Percentiles rank a stretch among this genome's conserved stretches.
Conservation (phyloP, 2,113 vertebrate species). For the Gambusia holbrooki region DNA sequence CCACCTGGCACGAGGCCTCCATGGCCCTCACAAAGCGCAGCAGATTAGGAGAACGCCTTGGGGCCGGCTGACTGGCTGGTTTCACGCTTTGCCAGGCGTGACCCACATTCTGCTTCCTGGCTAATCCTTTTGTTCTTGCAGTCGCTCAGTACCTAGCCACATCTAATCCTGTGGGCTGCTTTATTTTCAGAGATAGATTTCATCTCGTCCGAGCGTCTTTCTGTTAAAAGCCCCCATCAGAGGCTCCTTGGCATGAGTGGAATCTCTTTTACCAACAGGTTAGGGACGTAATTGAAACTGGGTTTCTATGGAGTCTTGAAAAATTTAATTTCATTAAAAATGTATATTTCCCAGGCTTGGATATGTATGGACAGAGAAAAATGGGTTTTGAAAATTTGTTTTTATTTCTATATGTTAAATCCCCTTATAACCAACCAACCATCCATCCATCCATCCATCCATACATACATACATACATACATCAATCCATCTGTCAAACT, state of each 20-base stretch:
- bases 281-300: not conserved
- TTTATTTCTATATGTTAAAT: not conserved
- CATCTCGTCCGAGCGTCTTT: slow-evolving; percentile 43
- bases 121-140: slow-evolving; percentile 77
- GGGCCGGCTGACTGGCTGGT: slow-evolving; percentile 56
- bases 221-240: slow-evolving; percentile 38
- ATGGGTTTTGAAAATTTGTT: no score
- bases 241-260: slow-evolving; percentile 20
- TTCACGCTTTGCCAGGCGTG: slow-evolving; percentile 66
- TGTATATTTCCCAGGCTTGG: no score
- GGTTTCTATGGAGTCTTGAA: no score
- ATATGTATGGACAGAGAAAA: no score
- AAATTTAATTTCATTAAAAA: no score
- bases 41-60: slow-evolving; percentile 58
- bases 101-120: slow-evolving; percentile 70
- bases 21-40: slow-evolving; percentile 18
- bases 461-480: no score
- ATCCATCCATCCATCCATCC: no score
- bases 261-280: slow-evolving; percentile 15
- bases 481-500: no score
- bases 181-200: slow-evolving; percentile 62
- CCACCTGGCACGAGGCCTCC: slow-evolving; percentile 12
- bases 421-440: no score
- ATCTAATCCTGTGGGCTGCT: slow-evolving; percentile 72
- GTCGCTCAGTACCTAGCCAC: slow-evolving; percentile 62